Percentiles rank a stretch among this genome's conserved stretches.
Evolutionary conservation across 2,888 invertebrate species (phyloP).

Genomic region (Apomyelois bistriatella): DNA sequence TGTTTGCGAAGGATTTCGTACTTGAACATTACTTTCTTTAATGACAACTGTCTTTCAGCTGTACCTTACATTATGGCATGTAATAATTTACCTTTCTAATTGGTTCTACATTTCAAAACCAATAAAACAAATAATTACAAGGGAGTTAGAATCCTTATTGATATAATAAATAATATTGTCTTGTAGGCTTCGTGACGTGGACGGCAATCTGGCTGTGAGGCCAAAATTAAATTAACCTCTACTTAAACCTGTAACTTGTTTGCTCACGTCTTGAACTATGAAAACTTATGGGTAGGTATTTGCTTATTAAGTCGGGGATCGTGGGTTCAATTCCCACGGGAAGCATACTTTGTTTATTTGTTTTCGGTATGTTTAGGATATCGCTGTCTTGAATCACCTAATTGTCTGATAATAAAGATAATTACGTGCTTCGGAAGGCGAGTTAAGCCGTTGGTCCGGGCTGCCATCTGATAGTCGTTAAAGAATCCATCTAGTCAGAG

Average conservation of each 20-base stretch:
- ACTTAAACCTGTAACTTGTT: slow-evolving; percentile 1
- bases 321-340: too few relatives aligned
- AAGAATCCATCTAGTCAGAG: too few relatives aligned
- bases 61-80: not conserved
- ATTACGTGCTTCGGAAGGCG: too few relatives aligned
- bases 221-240: slow-evolving; percentile 11
- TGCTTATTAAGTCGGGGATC: too few relatives aligned
- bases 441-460: too few relatives aligned
- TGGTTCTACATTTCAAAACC: not conserved
- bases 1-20: not conserved
- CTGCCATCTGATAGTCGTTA: too few relatives aligned
- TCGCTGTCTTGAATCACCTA: too few relatives aligned
- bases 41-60: too few relatives aligned
- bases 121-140: slow-evolving; percentile 4
- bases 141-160: not conserved
- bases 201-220: slow-evolving; percentile 7
- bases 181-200: slow-evolving; percentile 3
- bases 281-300: not conserved
- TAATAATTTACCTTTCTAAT: not conserved
- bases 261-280: not conserved
- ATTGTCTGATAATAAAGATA: too few relatives aligned
- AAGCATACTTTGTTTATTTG: too few relatives aligned
- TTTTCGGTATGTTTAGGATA: too few relatives aligned
- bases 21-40: too few relatives aligned
- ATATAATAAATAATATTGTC: slow-evolving; percentile 4